Evolutionary conservation across 2,113 vertebrate genomes (phyloP).

Genomic region (Zootoca vivipara): DNA sequence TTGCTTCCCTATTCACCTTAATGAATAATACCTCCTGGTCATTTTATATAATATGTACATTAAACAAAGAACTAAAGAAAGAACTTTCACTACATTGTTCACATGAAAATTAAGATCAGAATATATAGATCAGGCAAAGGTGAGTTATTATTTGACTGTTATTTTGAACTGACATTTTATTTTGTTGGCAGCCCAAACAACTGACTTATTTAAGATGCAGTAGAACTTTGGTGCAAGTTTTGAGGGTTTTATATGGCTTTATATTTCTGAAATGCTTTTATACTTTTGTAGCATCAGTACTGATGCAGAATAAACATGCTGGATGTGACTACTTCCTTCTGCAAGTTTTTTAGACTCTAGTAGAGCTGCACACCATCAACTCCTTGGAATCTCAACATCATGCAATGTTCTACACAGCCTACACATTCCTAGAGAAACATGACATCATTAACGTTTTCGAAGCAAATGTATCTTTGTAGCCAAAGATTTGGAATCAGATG

Average conservation of each 20-base stretch:
- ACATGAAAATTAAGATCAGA: constrained; percentile 2
- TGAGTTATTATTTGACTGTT: background rate
- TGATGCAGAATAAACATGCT: background rate
- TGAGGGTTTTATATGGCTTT: background rate
- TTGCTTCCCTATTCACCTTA: background rate
- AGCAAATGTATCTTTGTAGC: constrained; percentile 2
- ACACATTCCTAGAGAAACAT: background rate
- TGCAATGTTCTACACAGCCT: background rate
- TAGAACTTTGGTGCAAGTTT: background rate
- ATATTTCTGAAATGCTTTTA: background rate
- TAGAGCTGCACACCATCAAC: accelerated
- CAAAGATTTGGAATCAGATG: background rate
- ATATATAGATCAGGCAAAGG: background rate
- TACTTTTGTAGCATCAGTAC: background rate
- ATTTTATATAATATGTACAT: constrained; percentile 24
- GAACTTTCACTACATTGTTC: constrained; percentile 14
- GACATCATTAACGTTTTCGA: background rate
- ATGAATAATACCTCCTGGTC: background rate
- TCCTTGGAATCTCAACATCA: background rate
- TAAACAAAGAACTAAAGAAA: constrained; percentile 10
- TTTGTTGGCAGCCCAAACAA: too few species aligned
- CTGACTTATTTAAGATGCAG: background rate
- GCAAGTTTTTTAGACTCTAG: background rate
- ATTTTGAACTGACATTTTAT: background rate
- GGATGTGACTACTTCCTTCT: background rate